Conservation (phyloP, 1,140 invertebrate species). For the Ericerus pela region DNA sequence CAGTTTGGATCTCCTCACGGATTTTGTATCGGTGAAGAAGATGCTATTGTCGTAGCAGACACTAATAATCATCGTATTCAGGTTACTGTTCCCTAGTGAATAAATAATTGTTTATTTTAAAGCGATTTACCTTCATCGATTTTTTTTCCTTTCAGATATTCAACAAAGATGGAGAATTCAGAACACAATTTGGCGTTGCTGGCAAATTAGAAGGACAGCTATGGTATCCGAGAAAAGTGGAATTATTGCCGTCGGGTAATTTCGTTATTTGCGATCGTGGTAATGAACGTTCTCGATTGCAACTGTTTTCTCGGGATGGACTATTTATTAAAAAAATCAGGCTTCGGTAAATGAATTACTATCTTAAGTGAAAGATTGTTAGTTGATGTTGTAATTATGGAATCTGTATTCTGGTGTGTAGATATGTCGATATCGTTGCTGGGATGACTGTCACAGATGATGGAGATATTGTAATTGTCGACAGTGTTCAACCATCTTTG, state of each 20-base stretch:
- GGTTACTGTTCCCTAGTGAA: no score
- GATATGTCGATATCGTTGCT: constrained; percentile 95
- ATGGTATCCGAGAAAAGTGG: constrained; percentile 93
- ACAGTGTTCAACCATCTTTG: constrained; percentile 91
- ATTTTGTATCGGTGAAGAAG: constrained; percentile 84
- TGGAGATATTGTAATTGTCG: constrained; percentile 90
- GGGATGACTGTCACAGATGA: constrained; percentile 78
- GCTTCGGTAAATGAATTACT: constrained; percentile 37
- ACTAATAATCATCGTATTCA: constrained; percentile 93
- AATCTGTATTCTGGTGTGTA: no score
- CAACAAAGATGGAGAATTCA: constrained; percentile 74
- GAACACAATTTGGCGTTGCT: constrained; percentile 75
- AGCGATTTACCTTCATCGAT: no score
- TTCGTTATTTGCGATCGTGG: constrained; percentile 94
- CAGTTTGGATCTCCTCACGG: constrained; percentile 95
- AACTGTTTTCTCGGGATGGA: constrained; percentile 79
- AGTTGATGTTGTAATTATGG: no score
- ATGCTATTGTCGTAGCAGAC: constrained; percentile 90
- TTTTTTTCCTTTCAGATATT: constrained; percentile 61
- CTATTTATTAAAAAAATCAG: constrained; percentile 86
- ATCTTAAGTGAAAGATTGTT: no score
- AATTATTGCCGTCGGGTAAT: constrained; percentile 74
- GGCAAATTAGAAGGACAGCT: constrained; percentile 90
- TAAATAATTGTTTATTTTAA: no score
- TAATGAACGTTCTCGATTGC: constrained; percentile 89